phyloP scores from a whole-genome alignment of 2,888 invertebrate genomes.

The Epicampocera succincta region DNA sequence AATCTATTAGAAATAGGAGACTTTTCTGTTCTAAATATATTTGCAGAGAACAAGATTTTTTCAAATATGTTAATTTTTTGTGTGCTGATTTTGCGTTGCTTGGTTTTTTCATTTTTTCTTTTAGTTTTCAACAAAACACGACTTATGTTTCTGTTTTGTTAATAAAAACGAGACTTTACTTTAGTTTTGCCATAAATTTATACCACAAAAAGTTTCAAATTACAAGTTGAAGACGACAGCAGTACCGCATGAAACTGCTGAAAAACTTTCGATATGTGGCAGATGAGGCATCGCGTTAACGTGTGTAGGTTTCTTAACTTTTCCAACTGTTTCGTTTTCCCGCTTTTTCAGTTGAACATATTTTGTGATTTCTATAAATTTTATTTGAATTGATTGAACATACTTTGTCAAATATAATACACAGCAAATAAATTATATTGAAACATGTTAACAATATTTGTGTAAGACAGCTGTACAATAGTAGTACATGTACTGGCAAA shows the following conservation, averaged over 20 bases:
- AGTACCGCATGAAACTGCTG: slow-evolving; percentile 23
- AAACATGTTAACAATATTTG: slow-evolving; percentile 57
- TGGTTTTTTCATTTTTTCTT: slow-evolving; percentile 38
- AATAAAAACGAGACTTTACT: slow-evolving; percentile 60
- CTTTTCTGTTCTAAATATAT: slow-evolving; percentile 53
- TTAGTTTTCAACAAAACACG: slow-evolving; percentile 50
- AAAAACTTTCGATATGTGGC: slow-evolving; percentile 4
- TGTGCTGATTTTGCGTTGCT: slow-evolving; percentile 8
- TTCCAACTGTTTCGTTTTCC: neutral
- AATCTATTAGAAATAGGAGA: slow-evolving; percentile 65
- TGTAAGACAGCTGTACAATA: slow-evolving; percentile 54
- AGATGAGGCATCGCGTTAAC: slow-evolving; percentile 31
- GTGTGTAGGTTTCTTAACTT: slow-evolving; percentile 58
- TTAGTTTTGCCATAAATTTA: slow-evolving; percentile 64
- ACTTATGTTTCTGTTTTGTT: slow-evolving; percentile 62
- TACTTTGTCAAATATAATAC: slow-evolving; percentile 58
- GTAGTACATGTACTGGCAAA: slow-evolving; percentile 43
- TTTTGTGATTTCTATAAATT: slow-evolving; percentile 59
- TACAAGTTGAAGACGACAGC: slow-evolving; percentile 49
- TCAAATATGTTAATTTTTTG: slow-evolving; percentile 14
- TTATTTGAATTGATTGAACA: slow-evolving; percentile 67
- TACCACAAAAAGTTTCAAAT: slow-evolving; percentile 52
- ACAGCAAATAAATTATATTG: slow-evolving; percentile 60
- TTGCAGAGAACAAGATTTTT: slow-evolving; percentile 39
- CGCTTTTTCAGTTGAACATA: slow-evolving; percentile 27